A percentile compares a stretch with the other conserved stretches of the same genome.
These are phyloP conservation scores for Azorinus chamasolen DNA, from an alignment of 2,888 invertebrate genomes.

Conservation along the genomic window DNA sequence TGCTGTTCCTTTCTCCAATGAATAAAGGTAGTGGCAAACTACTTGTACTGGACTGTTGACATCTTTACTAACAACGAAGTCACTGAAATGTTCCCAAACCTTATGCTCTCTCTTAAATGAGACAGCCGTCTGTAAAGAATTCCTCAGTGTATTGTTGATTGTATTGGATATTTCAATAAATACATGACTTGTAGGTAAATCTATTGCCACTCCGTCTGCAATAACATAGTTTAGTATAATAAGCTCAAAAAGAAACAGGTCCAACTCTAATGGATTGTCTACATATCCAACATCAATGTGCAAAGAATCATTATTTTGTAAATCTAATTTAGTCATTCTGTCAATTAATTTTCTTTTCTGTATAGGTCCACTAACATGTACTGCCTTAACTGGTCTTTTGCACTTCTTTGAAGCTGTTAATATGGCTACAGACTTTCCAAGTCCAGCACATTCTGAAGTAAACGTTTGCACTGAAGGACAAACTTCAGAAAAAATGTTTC, in stretches of 20 bases:
- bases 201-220: constrained; percentile 40
- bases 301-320: constrained; percentile 47
- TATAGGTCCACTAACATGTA: constrained; percentile 71
- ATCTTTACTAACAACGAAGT: constrained; percentile 61
- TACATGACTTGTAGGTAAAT: constrained; percentile 50
- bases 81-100: constrained; percentile 50
- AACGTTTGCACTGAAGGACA: constrained; percentile 52
- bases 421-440: constrained; percentile 67
- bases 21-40: constrained; percentile 66
- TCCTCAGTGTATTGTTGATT: constrained; percentile 58
- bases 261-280: constrained; percentile 55
- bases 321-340: constrained; percentile 30
- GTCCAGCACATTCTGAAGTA: constrained; percentile 66
- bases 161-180: constrained; percentile 72
- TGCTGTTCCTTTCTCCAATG: constrained; percentile 38
- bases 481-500: constrained; percentile 29
- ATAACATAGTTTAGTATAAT: constrained; percentile 61
- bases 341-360: constrained; percentile 42
- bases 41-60: constrained; percentile 70
- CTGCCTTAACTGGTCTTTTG: constrained; percentile 27
- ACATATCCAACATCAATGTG: constrained; percentile 70
- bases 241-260: constrained; percentile 71
- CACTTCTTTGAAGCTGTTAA: constrained; percentile 33
- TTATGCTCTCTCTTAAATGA: constrained; percentile 59
- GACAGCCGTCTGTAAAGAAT: constrained; percentile 64